Base-by-base conservation (phyloP, 2,797 vertebrate species). In the Neomorphus geoffroyi region DNA sequence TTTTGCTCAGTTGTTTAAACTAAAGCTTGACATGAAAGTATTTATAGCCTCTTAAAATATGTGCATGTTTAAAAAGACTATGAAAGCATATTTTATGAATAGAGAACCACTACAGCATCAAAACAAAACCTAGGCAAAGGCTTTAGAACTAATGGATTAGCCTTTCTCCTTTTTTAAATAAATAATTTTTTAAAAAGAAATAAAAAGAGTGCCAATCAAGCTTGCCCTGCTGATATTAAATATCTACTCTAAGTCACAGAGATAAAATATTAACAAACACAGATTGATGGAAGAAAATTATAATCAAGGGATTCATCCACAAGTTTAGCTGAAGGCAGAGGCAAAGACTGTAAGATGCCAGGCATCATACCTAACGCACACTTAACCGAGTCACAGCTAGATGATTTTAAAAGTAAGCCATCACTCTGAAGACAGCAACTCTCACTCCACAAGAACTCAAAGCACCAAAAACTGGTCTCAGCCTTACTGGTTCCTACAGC, bases 11-110 rank as follows among this genome's bases (percentile, higher is more conserved):
- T 74, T n/a, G 66, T 95, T 96, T 93, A 91, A 92, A 71, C 62
- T 94, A 66, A 96, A 96, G 80, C 91, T 88, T 95, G 88, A 88
- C 37, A 51, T 67, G 26, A 32, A 93, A 88, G 48, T 73, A 95
- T 92, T 96, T 94, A 94, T 32, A 92, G 81, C 32, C 54, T 23
- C 69, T 86, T 57, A 96, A 86, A 93, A 70, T 70, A 83, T 2
- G 1, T 33, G 41, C 16, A 54, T 46, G 23, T 39, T 94, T 57
- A 80, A 89, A 66, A 92, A 64, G 16, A 75, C 12, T 28, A 62
- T 13, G 12, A 24, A 84, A 83, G 19, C 18, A 26, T n/a, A 70
- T 18, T 58, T 56, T 70, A 66, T 28, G 46, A 62, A 90, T 24
- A 67, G 5, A 24, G 24, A 96, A 90, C 16, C 14, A 92, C 27